These are phyloP conservation scores for Calyptommatus sinebrachiatus DNA, from an alignment of 2,113 vertebrate genomes.

Conservation along the genomic window DNA sequence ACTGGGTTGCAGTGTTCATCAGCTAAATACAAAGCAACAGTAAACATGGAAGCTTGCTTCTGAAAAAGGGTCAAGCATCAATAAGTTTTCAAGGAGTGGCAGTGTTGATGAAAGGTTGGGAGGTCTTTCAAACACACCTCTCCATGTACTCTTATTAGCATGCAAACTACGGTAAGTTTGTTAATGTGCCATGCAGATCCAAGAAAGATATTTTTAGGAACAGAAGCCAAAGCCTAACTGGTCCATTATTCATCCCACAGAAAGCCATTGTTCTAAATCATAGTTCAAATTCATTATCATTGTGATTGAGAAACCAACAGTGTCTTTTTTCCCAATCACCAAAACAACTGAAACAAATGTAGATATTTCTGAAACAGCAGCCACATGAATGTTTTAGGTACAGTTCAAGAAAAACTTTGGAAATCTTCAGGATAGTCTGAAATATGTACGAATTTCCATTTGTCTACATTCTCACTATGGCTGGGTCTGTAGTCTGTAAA, in stretches of 20 bases:
- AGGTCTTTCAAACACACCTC: too few relatives aligned
- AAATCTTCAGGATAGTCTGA: too few relatives aligned
- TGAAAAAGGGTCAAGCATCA: background rate
- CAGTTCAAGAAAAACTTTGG: too few relatives aligned
- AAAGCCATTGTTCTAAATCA: background rate
- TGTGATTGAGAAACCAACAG: too few relatives aligned
- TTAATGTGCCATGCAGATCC: background rate
- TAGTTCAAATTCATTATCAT: background rate
- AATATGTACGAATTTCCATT: too few relatives aligned
- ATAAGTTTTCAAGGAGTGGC: background rate
- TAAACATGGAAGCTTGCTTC: background rate
- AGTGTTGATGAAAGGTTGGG: background rate
- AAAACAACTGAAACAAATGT: too few relatives aligned
- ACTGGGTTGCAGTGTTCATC: background rate
- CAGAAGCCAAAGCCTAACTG: background rate
- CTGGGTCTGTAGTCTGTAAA: too few relatives aligned
- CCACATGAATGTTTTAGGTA: too few relatives aligned
- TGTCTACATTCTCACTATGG: too few relatives aligned
- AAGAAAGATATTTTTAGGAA: background rate
- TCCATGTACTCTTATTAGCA: background rate
- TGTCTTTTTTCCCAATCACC: too few relatives aligned
- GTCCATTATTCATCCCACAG: background rate
- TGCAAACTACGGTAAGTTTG: too few relatives aligned
- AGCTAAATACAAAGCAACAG: background rate
- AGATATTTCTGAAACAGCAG: too few relatives aligned